A percentile compares a stretch with the other conserved stretches of the same genome.
These are phyloP conservation scores for Chaetops frenatus DNA, from an alignment of 2,113 vertebrate genomes.

Conservation along the genomic window DNA sequence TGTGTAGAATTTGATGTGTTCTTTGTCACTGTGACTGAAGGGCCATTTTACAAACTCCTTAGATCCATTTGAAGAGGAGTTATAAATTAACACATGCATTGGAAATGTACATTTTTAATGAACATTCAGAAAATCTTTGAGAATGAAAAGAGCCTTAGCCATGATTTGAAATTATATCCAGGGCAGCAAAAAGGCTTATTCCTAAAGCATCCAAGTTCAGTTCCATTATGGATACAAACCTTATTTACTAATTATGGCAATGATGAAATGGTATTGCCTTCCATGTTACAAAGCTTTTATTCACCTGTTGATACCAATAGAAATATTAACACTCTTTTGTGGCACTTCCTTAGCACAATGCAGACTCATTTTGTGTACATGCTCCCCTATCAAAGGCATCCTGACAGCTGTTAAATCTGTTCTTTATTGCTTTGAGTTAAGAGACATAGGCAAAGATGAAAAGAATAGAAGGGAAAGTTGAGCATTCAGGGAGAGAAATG, in stretches of 20 bases:
- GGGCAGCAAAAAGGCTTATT: background rate
- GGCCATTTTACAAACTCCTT: background rate
- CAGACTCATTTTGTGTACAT: background rate
- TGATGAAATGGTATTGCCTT: background rate
- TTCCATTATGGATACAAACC: background rate
- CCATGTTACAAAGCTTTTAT: background rate
- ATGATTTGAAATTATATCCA: background rate
- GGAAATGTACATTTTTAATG: background rate
- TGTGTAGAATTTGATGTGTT: background rate
- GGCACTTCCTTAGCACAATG: background rate
- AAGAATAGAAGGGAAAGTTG: constrained; percentile 27
- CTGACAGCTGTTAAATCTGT: constrained; percentile 7
- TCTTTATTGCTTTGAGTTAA: constrained; percentile 16
- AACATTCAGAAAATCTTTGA: background rate
- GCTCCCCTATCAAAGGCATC: background rate
- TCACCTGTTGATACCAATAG: background rate
- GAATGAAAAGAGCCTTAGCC: background rate
- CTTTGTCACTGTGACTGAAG: background rate
- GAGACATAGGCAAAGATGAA: background rate
- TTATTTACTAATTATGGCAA: background rate
- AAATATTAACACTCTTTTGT: background rate
- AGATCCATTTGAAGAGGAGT: background rate
- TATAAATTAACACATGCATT: background rate
- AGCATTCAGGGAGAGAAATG: constrained; percentile 21
- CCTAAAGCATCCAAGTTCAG: background rate